Percentiles rank a stretch among this genome's conserved stretches.
These are phyloP conservation scores for Chymomyza caudatula DNA, from an alignment of 2,888 invertebrate genomes.

Conservation along the genomic window DNA sequence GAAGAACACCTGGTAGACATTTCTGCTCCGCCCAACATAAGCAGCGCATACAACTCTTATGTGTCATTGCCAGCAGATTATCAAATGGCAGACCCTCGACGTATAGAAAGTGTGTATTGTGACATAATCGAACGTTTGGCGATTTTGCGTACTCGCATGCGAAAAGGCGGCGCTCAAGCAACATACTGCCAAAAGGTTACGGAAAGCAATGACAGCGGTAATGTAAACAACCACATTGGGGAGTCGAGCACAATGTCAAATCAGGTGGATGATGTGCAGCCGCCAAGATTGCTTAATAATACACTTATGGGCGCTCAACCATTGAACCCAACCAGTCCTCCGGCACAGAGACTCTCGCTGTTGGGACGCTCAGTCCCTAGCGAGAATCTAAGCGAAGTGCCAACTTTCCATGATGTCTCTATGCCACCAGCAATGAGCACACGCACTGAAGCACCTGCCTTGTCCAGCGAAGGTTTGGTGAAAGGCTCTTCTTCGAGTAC, in stretches of 20 bases:
- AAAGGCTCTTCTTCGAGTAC: no score
- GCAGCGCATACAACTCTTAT: no score
- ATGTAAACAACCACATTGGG: slow-evolving; percentile 34
- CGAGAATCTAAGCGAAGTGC: not conserved
- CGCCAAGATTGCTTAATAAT: slow-evolving; percentile 6
- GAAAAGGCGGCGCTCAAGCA: not conserved
- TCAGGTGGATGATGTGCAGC: not conserved
- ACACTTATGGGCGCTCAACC: not conserved
- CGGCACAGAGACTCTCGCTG: slow-evolving; percentile 6
- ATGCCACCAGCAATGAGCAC: slow-evolving; percentile 24
- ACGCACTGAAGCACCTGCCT: not conserved
- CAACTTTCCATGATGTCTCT: not conserved
- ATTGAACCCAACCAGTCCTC: slow-evolving; percentile 11
- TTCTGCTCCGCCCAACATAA: not conserved
- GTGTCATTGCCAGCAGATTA: no score
- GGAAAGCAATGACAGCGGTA: slow-evolving; percentile 36
- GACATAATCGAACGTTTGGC: slow-evolving; percentile 32
- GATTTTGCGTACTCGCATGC: slow-evolving; percentile 12
- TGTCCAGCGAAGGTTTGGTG: slow-evolving; percentile 9
- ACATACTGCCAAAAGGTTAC: slow-evolving; percentile 11
- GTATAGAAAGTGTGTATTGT: slow-evolving; percentile 24
- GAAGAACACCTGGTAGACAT: slow-evolving; percentile 35
- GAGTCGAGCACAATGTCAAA: slow-evolving; percentile 37
- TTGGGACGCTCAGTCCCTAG: no score
- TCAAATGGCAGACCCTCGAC: no score